Evolutionary conservation across 2,888 invertebrate species (phyloP).

Genomic region (Ornithoptera priamus): DNA sequence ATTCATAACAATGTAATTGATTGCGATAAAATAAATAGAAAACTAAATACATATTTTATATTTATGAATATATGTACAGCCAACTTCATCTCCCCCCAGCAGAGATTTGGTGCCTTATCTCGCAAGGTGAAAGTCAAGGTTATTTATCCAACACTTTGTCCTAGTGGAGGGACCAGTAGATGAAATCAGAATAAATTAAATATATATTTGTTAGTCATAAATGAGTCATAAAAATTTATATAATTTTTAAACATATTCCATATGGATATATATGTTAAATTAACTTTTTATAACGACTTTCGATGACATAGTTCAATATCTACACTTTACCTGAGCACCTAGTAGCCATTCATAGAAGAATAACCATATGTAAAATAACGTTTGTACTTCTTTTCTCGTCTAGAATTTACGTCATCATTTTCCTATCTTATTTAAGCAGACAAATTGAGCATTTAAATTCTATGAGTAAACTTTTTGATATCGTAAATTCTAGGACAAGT

Average conservation of each 20-base stretch:
- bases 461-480: conserved; percentile 19
- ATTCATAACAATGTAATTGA: not conserved
- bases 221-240: too few species aligned
- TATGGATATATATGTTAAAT: too few species aligned
- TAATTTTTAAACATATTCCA: too few species aligned
- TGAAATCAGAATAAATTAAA: not conserved
- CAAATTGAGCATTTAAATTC: conserved; percentile 29
- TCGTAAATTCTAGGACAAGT: conserved; percentile 20
- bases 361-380: not conserved
- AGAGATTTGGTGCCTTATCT: too few species aligned
- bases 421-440: conserved; percentile 14
- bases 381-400: conserved; percentile 3
- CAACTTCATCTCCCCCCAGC: too few species aligned
- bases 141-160: too few species aligned
- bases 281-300: too few species aligned
- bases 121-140: too few species aligned
- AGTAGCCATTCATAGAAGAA: not conserved
- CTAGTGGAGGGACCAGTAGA: too few species aligned
- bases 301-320: too few species aligned
- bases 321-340: not conserved
- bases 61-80: not conserved
- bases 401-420: conserved; percentile 22
- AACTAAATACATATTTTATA: not conserved
- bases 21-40: not conserved
- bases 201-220: not conserved